A percentile compares a stretch with the other conserved stretches of the same genome.
Conservation (phyloP, 2,113 vertebrate genomes). For the Corvus moneduloides region DNA sequence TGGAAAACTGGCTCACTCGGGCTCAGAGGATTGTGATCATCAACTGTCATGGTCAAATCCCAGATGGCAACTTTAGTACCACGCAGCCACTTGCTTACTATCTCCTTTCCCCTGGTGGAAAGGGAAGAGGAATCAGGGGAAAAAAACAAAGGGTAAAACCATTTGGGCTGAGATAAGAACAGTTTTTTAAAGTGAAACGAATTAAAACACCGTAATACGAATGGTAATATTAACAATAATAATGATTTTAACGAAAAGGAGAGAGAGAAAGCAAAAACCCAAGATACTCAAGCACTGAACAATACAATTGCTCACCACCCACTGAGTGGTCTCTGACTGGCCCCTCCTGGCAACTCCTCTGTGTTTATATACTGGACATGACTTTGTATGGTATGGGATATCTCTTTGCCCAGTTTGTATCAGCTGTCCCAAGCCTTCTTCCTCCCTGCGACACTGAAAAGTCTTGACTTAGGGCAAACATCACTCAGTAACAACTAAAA, state of each 20-base stretch:
- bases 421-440: not conserved
- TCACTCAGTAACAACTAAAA: not conserved
- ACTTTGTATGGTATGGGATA: not conserved
- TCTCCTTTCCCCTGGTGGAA: not conserved
- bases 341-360: not conserved
- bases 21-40: not conserved
- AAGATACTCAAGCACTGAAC: not conserved
- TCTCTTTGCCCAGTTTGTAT: not conserved
- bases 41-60: not conserved
- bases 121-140: too few species aligned
- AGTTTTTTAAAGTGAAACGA: not conserved
- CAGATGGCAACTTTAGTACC: not conserved
- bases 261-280: not conserved
- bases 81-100: not conserved
- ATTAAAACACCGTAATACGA: not conserved
- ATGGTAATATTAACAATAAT: not conserved
- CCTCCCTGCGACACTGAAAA: not conserved
- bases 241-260: not conserved
- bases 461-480: not conserved
- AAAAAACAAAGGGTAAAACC: not conserved
- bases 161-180: not conserved
- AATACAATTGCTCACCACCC: fast-evolving
- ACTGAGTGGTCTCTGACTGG: not conserved
- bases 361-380: not conserved
- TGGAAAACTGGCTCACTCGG: not conserved